These are phyloP conservation scores for Gephyroberyx darwinii DNA, from an alignment of 2,797 vertebrate genomes.

Conservation along the genomic window DNA sequence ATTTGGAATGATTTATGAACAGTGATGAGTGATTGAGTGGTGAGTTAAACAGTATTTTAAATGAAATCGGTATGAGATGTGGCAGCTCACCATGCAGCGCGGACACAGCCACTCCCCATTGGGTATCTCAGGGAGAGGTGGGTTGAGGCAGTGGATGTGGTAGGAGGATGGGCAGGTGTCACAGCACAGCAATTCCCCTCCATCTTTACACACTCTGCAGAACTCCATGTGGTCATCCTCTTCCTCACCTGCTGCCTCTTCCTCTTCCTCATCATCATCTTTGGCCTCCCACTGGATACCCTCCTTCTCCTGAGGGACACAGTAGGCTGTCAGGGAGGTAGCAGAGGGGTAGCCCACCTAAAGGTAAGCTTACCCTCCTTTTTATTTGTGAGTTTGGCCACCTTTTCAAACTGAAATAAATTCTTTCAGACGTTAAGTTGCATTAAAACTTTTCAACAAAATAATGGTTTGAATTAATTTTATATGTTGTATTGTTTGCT, in stretches of 20 bases:
- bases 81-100: constrained; percentile 92
- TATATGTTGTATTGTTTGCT: too few relatives aligned
- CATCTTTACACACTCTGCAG: constrained; percentile 97
- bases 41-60: neutral
- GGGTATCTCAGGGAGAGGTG: constrained; percentile 95
- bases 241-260: constrained; percentile 91
- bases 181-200: constrained; percentile 96
- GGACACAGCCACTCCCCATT: constrained; percentile 99
- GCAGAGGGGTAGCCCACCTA: neutral
- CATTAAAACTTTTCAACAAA: neutral
- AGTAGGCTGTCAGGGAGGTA: neutral
- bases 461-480: too few relatives aligned
- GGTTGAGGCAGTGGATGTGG: constrained; percentile 99
- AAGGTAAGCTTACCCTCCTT: too few relatives aligned
- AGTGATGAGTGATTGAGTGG: too few relatives aligned
- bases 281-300: constrained; percentile 99
- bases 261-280: constrained; percentile 95
- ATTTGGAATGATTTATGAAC: too few relatives aligned
- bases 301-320: constrained; percentile 91
- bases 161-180: constrained; percentile 98
- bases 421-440: too few relatives aligned
- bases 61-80: neutral
- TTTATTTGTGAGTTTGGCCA: neutral
- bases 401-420: neutral
- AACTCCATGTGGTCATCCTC: constrained; percentile 99